Base-by-base conservation (phyloP, 2,797 vertebrate genomes). In the Dipus sagitta region DNA sequence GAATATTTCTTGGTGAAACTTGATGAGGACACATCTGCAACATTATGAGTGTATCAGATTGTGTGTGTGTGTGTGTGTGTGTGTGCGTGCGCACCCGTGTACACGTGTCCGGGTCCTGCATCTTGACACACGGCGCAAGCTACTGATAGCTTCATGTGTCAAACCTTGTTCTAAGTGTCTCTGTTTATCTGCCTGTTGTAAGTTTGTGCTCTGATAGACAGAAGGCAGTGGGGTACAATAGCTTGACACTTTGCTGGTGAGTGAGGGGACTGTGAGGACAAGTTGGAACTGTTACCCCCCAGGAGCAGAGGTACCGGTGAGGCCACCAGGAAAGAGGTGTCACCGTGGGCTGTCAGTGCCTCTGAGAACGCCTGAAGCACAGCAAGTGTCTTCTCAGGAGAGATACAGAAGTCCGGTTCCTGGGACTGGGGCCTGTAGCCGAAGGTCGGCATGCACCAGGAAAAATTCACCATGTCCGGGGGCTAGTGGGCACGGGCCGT, bases 1-100 rank as follows among this genome's bases (percentile, higher is more conserved):
- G 58, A 62, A 72, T 60, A 52, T 82, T 85, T 95, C 91, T 74
- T 32, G 42, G 76, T 79, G 95, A 96, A 96, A 96, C 83, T 76
- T 54, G 95, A 95, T 74, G 85, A 95, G 34, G 64, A 67, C 17
- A 0, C 42, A 30, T 92, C 90, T 77, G 80, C 14, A 13, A 74
- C 23, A 67, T 52, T 1, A 34, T 86, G 34, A 12, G 5, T 71
- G 58, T 38, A 94, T 94, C 47, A 52, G 72, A 60, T 88, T 74
- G 30, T 60, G 52, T 60, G n/a, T 6, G 21, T 14, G n/a, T 47
- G 38, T 28, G 26, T 21, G 18, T 6, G 20, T 23, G n/a, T n/a
- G n/a, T n/a, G n/a, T n/a, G n/a, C n/a, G n/a, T n/a, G n/a, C n/a
- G n/a, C n/a, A n/a, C n/a, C n/a, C n/a, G 62, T 3, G 62, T n/a